A percentile compares a stretch with the other conserved stretches of the same genome.
Evolutionary conservation across 2,113 vertebrate genomes (phyloP).

Genomic region (Desmodus rotundus): DNA sequence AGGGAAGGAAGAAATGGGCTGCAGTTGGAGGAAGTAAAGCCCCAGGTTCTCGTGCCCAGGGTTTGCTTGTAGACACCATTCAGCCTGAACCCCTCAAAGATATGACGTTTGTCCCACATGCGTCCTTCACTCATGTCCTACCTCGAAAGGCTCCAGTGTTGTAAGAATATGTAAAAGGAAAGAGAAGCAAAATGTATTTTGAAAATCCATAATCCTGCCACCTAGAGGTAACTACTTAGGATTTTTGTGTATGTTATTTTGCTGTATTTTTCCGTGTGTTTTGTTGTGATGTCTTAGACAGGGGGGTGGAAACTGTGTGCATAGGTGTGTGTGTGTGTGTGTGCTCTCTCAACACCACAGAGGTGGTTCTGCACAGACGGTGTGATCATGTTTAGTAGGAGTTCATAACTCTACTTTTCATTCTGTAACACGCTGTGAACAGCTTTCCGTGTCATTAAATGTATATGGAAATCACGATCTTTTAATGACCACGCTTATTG

Average conservation of each 20-base stretch:
- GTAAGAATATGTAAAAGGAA: background rate
- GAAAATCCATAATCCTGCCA: background rate
- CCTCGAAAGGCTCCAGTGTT: background rate
- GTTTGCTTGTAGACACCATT: background rate
- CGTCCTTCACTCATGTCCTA: background rate
- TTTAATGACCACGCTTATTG: background rate
- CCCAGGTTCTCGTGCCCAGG: fast-evolving
- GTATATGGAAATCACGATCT: background rate
- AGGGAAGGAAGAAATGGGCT: background rate
- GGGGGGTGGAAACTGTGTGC: background rate
- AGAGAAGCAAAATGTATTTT: background rate
- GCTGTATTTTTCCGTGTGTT: background rate
- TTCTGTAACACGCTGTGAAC: background rate
- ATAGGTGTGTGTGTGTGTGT: fast-evolving
- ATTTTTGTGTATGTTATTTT: background rate
- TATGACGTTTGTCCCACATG: background rate
- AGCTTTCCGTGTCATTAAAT: background rate
- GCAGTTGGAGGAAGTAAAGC: background rate
- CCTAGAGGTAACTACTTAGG: background rate
- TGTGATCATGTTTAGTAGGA: background rate
- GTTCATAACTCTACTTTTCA: conserved; percentile 15
- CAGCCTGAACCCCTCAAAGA: background rate
- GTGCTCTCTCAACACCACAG: background rate
- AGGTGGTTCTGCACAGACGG: background rate
- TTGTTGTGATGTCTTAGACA: background rate